These are phyloP conservation scores for Lepidurus apus DNA, from an alignment of 1,140 invertebrate species.

Conservation along the genomic window DNA sequence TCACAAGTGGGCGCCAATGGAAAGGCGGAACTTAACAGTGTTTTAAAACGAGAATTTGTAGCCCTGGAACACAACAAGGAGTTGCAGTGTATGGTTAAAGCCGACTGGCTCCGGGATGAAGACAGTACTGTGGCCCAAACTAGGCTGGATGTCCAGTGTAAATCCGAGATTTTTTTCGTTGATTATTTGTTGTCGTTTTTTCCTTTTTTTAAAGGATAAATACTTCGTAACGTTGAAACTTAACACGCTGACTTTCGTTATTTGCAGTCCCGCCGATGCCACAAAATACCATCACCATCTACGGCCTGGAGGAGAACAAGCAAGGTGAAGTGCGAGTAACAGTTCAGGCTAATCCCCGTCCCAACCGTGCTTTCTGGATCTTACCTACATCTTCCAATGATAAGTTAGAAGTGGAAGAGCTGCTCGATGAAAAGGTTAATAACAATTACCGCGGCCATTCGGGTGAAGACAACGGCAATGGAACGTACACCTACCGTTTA, in stretches of 20 bases:
- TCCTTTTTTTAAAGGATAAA: neutral
- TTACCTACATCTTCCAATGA: neutral
- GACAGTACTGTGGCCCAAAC: neutral
- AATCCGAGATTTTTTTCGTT: too few relatives aligned
- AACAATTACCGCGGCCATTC: neutral
- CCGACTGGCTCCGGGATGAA: neutral
- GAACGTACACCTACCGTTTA: neutral
- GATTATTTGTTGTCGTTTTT: neutral
- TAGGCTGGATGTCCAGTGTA: neutral
- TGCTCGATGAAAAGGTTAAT: neutral
- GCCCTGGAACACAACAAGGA: neutral
- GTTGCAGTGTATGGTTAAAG: neutral
- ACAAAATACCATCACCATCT: neutral
- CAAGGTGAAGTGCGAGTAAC: neutral
- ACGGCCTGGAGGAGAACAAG: neutral
- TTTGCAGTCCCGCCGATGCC: neutral
- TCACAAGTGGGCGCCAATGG: neutral
- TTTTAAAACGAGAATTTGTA: neutral
- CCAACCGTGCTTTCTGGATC: neutral
- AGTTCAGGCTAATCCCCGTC: neutral
- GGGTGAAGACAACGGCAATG: neutral
- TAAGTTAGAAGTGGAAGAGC: neutral
- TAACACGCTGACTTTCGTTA: neutral
- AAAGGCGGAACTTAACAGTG: neutral
- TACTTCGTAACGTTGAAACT: neutral